These are phyloP conservation scores for Myiotriccus ornatus DNA, from an alignment of 2,797 vertebrate genomes.

Conservation along the genomic window DNA sequence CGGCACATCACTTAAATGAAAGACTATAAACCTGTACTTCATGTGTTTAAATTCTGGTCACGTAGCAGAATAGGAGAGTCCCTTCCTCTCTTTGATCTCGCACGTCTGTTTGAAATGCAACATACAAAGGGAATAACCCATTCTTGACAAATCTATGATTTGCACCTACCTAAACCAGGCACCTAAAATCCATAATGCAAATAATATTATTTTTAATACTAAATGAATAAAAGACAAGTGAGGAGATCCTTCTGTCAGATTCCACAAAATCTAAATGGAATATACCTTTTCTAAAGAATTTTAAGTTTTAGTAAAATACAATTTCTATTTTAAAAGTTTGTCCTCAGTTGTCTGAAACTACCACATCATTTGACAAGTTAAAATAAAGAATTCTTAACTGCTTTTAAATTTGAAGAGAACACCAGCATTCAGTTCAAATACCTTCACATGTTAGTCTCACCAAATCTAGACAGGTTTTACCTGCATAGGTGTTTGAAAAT, in stretches of 20 bases:
- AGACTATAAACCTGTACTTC: not conserved
- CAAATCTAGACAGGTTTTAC: not conserved
- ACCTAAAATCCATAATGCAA: not conserved
- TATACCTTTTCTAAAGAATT: not conserved
- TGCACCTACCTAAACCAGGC: not conserved
- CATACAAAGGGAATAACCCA: not conserved
- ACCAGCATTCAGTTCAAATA: not conserved
- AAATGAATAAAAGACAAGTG: not conserved
- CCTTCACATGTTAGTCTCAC: not conserved
- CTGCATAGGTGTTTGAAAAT: not conserved
- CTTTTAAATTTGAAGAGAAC: not conserved
- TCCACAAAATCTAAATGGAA: not conserved
- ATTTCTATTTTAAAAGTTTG: not conserved
- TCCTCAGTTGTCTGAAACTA: not conserved
- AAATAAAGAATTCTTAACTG: not conserved
- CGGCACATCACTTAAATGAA: not conserved
- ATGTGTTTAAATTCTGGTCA: not conserved
- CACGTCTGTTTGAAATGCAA: not conserved
- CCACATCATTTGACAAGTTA: not conserved
- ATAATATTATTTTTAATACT: not conserved
- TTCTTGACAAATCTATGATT: not conserved
- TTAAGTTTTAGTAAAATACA: not conserved
- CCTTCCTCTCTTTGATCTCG: not conserved
- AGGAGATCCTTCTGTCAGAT: not conserved
- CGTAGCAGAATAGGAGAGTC: not conserved